phyloP scores from a whole-genome alignment of 2,888 invertebrate species.

The Bellardia pandia region DNA sequence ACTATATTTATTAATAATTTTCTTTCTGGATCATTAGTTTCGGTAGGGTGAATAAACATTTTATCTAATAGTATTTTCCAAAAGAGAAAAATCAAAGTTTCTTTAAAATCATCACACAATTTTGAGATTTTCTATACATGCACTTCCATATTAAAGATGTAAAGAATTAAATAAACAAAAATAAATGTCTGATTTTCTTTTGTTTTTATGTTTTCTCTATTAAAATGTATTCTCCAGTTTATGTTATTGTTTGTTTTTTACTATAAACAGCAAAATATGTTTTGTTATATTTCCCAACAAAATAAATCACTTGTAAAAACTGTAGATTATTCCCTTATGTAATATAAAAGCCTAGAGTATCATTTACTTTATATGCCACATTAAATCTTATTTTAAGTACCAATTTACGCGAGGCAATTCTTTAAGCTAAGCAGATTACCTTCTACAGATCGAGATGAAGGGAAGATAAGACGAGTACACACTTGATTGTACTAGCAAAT shows the following conservation, averaged over 20 bases:
- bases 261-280: neutral
- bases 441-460: no score
- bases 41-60: no score
- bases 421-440: no score
- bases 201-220: neutral
- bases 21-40: no score
- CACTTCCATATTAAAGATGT: neutral
- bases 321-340: neutral
- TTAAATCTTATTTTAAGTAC: neutral
- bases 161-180: neutral
- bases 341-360: neutral
- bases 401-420: no score
- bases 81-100: no score
- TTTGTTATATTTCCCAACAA: neutral
- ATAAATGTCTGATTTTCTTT: neutral
- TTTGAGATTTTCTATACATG: neutral
- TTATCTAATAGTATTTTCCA: no score
- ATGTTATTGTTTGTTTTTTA: neutral
- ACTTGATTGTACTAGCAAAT: no score
- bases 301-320: conserved; percentile 5
- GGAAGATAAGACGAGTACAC: no score
- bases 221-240: neutral
- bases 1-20: no score
- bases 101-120: neutral
- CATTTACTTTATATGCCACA: neutral